phyloP scores from a whole-genome alignment of 1,140 invertebrate genomes.

The Gonatopus flavifemur region DNA sequence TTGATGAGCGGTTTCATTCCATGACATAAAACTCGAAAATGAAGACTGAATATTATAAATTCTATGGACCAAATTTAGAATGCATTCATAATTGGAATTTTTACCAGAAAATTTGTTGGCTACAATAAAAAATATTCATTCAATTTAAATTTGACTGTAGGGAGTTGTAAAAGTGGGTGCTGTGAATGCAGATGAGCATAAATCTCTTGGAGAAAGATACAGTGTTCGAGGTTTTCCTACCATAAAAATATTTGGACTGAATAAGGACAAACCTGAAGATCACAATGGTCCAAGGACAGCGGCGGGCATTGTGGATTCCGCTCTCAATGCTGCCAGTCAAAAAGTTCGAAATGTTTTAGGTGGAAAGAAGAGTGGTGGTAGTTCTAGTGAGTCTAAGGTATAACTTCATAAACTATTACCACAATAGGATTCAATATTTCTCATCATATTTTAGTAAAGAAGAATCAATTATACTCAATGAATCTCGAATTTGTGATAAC shows the following conservation, averaged over 20 bases:
- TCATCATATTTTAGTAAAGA: too few relatives aligned
- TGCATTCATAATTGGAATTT: too few relatives aligned
- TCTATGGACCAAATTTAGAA: too few relatives aligned
- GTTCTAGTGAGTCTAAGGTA: slow-evolving; percentile 40
- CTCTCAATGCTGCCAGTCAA: slow-evolving; percentile 69
- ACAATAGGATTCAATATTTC: too few relatives aligned
- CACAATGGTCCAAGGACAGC: slow-evolving; percentile 87
- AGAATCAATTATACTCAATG: too few relatives aligned
- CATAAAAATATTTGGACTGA: slow-evolving; percentile 89
- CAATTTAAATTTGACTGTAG: slow-evolving; percentile 54
- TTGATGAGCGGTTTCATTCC: too few relatives aligned
- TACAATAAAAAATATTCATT: neutral
- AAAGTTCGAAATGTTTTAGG: slow-evolving; percentile 70
- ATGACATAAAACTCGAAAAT: too few relatives aligned
- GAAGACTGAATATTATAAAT: too few relatives aligned
- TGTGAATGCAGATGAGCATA: slow-evolving; percentile 89
- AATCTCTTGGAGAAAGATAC: slow-evolving; percentile 78
- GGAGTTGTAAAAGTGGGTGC: slow-evolving; percentile 93
- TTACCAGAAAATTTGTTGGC: too few relatives aligned
- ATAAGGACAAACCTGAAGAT: slow-evolving; percentile 86
- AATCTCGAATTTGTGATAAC: too few relatives aligned
- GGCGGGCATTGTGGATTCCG: slow-evolving; percentile 82
- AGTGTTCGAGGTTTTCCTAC: slow-evolving; percentile 92
- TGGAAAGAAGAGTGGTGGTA: slow-evolving; percentile 60
- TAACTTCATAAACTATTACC: slow-evolving; percentile 2